Conservation (phyloP, 2,888 invertebrate species). For the Temnothorax rugatulus region DNA sequence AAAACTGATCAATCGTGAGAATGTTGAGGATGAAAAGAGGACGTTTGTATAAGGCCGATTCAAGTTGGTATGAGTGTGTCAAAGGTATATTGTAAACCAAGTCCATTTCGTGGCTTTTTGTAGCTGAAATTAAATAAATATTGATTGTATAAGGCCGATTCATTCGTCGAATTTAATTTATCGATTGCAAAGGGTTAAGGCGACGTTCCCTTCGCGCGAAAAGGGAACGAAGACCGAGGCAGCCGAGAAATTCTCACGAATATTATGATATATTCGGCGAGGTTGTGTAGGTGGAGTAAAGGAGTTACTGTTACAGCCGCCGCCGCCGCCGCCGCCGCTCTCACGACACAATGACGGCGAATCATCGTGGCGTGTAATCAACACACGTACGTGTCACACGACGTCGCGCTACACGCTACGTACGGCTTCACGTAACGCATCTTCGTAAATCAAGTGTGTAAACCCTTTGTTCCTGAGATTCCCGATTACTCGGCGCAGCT, state of each 20-base stretch:
- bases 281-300: constrained; percentile 26
- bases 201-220: not conserved
- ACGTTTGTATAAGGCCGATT: not conserved
- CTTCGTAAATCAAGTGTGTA: constrained; percentile 15
- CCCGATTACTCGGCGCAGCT: not conserved
- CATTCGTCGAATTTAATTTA: constrained; percentile 1
- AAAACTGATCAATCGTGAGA: not conserved
- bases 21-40: not conserved
- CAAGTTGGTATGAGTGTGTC: too few relatives aligned
- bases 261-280: constrained; percentile 29
- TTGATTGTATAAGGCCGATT: not conserved
- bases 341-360: constrained; percentile 49
- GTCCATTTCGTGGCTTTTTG: too few relatives aligned
- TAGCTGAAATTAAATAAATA: too few relatives aligned
- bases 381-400: constrained; percentile 20
- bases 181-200: not conserved
- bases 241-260: constrained; percentile 41
- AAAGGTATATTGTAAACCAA: too few relatives aligned
- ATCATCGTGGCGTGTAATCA: constrained; percentile 49
- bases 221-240: not conserved
- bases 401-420: not conserved
- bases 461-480: not conserved
- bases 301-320: constrained; percentile 23
- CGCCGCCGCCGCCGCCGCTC: constrained; percentile 8
- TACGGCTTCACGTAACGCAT: constrained; percentile 28